Base-by-base conservation (phyloP, 2,888 invertebrate species). In the Tortricodes alternella region DNA sequence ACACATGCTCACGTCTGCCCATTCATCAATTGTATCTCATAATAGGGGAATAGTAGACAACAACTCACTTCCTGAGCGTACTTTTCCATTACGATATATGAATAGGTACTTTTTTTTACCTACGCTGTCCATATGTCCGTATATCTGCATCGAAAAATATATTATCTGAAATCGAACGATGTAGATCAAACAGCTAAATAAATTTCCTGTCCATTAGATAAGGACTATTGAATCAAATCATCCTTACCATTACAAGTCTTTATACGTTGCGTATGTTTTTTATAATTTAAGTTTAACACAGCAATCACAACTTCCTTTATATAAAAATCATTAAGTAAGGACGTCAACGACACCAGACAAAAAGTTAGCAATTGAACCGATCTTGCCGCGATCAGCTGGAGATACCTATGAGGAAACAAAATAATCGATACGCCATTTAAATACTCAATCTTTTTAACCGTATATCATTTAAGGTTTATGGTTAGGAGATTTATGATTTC, bases 21-120 rank as follows among this genome's bases (percentile, higher is more conserved):
- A 87, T 88, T 88, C 86, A 86, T 86, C 85, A 85, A 84, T 84
- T 80, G 85, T 76, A 84, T 80, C 77, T 74, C 65, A 75, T 83
- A 82, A 85, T 83, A 68, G 83, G 75, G 81, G 75, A 78, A 80
- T 80, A 79, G 79, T 82, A 80, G 80, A 76, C 78, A 83, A 82
- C 82, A 81, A 74, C 72, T 74, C 76, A 83, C 80, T 83, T 83
- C 83, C 84, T 83, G 74, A 64, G 62, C 24, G 49, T 61, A 70
- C 66, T 66, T 65, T 21, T 43, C 55, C 18, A 37, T 29, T 48
- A 34, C 19, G 19, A 29, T n/a, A 41, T 21, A 21, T 4, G 21
- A 21, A 5, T 21, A 3, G 3, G 29, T 29, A 27, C 8, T 3
- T n/a, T 3, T 4, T n/a, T 4, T 8, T 27, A 27, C 27, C 27